These are phyloP conservation scores for Struthidea cinerea DNA, from an alignment of 2,113 vertebrate species.

Conservation along the genomic window DNA sequence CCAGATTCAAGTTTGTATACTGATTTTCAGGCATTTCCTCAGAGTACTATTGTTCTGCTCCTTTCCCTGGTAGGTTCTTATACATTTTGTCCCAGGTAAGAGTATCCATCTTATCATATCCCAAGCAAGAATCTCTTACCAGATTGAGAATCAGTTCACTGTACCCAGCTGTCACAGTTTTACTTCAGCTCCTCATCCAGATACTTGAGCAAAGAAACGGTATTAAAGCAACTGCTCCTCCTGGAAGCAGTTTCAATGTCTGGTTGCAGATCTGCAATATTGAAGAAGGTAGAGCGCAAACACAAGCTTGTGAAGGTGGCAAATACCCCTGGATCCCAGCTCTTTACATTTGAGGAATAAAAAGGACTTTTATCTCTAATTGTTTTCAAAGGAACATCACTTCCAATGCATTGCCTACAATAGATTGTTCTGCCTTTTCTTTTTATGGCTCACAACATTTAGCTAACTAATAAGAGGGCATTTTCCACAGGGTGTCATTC, in stretches of 20 bases:
- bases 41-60: not conserved
- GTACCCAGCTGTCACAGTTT: not conserved
- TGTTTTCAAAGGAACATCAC: not conserved
- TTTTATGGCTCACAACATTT: not conserved
- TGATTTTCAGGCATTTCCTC: not conserved
- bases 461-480: not conserved
- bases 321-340: fast-evolving
- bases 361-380: not conserved
- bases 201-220: not conserved
- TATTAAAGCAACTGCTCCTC: not conserved
- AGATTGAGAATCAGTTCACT: not conserved
- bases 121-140: not conserved
- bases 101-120: not conserved
- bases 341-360: not conserved
- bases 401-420: not conserved
- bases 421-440: not conserved
- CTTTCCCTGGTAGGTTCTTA: not conserved
- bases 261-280: not conserved
- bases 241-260: not conserved
- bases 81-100: not conserved
- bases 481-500: not conserved
- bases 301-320: not conserved
- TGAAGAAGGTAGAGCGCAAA: not conserved
- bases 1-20: not conserved
- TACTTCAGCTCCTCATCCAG: not conserved